A percentile compares a stretch with the other conserved stretches of the same genome.
phyloP scores from a whole-genome alignment of 2,888 invertebrate species.

The Cataglyphis cursor region DNA sequence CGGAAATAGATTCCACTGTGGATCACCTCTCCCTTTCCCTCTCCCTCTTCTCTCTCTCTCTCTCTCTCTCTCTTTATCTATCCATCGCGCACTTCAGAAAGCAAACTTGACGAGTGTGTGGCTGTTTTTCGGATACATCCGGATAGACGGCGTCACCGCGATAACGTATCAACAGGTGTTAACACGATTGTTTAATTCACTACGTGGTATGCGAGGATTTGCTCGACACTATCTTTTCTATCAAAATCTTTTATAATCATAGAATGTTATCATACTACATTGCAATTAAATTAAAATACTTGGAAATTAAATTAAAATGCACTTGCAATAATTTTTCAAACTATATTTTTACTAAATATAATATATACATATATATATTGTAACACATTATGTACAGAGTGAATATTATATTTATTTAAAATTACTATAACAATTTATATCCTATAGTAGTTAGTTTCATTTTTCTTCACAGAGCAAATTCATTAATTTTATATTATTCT shows the following conservation, averaged over 20 bases:
- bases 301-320: background rate
- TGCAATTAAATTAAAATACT: background rate
- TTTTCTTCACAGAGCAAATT: background rate
- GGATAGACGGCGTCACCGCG: conserved; percentile 33
- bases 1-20: conserved; percentile 68
- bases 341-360: background rate
- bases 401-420: too few species aligned
- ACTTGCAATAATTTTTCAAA: background rate
- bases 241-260: background rate
- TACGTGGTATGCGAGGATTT: background rate
- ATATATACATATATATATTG: background rate
- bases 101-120: conserved; percentile 16
- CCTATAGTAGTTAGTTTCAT: too few species aligned
- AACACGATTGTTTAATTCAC: conserved; percentile 47
- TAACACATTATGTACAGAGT: background rate
- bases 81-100: conserved; percentile 1
- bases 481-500: background rate
- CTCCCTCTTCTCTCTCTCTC: background rate
- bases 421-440: too few species aligned
- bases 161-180: conserved; percentile 55
- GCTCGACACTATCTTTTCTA: background rate
- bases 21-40: conserved; percentile 37
- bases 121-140: conserved; percentile 37
- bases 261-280: background rate
- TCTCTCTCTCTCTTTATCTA: conserved; percentile 27